Conservation (phyloP, 2,888 invertebrate genomes). For the Clunio marinus region DNA sequence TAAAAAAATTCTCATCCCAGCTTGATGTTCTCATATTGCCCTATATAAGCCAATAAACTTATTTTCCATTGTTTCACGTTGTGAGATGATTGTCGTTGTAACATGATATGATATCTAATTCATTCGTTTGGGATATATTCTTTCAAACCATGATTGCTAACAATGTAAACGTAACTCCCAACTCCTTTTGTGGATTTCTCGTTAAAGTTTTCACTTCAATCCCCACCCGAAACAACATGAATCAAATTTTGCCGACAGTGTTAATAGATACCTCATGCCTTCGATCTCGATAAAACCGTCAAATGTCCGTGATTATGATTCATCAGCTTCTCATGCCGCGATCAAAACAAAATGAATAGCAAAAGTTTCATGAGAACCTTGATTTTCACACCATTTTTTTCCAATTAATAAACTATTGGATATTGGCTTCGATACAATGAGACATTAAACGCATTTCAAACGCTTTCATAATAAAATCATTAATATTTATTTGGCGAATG, state of each 20-base stretch:
- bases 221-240: constrained; percentile 17
- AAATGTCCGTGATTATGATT: constrained; percentile 19
- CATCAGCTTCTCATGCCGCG: constrained; percentile 1
- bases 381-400: constrained; percentile 34
- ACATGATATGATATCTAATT: no score
- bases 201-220: no score
- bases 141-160: no score
- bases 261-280: not conserved
- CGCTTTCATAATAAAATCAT: constrained; percentile 30
- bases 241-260: not conserved
- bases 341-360: not conserved
- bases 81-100: no score
- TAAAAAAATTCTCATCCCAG: no score
- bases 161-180: no score
- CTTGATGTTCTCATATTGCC: no score
- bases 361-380: constrained; percentile 18
- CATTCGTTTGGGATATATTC: no score
- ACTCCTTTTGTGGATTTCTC: no score
- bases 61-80: no score
- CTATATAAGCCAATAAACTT: no score
- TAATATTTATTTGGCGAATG: constrained; percentile 34
- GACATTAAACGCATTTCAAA: constrained; percentile 29
- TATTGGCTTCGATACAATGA: not conserved
- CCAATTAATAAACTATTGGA: not conserved
- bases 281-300: constrained; percentile 13